These are phyloP conservation scores for Drosophila lacertosa DNA, from an alignment of 1,140 invertebrate genomes.

Conservation along the genomic window DNA sequence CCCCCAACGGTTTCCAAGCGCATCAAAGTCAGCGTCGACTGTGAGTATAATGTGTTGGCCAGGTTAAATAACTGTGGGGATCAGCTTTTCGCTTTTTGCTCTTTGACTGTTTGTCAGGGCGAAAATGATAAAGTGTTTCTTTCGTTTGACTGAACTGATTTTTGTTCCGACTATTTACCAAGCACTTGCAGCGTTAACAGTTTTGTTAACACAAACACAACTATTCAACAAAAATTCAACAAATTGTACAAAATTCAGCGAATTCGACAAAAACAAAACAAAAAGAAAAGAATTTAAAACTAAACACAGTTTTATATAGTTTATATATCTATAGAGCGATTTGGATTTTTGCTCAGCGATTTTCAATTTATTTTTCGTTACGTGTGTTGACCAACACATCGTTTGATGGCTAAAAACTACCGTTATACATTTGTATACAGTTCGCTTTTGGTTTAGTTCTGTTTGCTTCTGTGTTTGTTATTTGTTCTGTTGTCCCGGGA, in stretches of 20 bases:
- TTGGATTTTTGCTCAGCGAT: conserved; percentile 16
- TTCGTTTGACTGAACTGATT: conserved; percentile 4
- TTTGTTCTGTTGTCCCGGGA: conserved; percentile 20
- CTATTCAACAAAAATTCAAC: background rate
- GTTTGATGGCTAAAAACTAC: conserved; percentile 33
- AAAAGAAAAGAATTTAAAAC: no score
- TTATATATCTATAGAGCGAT: conserved; percentile 18
- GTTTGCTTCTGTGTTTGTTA: background rate
- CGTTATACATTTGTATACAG: conserved; percentile 19
- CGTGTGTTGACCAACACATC: conserved; percentile 41
- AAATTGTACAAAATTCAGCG: conserved; percentile 4
- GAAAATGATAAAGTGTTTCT: conserved; percentile 47
- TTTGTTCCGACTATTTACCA: conserved; percentile 21
- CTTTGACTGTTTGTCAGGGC: conserved; percentile 6
- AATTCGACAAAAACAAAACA: conserved; percentile 25
- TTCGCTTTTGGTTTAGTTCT: conserved; percentile 14
- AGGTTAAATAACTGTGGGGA: background rate
- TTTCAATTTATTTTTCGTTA: conserved; percentile 64
- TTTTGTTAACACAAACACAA: conserved; percentile 23
- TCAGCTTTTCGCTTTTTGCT: conserved; percentile 1
- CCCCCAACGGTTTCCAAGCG: conserved; percentile 93
- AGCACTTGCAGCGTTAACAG: conserved; percentile 33
- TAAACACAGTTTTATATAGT: conserved; percentile 37
- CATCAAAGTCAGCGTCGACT: conserved; percentile 96
- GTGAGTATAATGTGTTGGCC: conserved; percentile 87